phyloP scores from a whole-genome alignment of 92 coral and sea anemone species.

The Diadumene lineata region DNA sequence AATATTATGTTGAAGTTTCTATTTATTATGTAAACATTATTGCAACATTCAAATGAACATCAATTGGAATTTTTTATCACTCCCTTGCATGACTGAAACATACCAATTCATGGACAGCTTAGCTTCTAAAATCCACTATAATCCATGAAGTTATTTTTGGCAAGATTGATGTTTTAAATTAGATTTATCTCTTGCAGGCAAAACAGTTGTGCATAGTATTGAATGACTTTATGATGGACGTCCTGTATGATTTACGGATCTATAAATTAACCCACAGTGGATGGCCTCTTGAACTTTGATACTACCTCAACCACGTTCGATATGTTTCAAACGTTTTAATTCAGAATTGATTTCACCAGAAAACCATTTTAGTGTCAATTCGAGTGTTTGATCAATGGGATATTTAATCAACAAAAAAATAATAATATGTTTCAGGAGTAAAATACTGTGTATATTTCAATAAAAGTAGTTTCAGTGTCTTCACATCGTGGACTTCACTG shows the following conservation, averaged over 20 bases:
- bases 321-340: neutral
- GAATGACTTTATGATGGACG: neutral
- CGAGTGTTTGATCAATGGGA: neutral
- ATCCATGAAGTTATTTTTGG: neutral
- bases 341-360: neutral
- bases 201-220: neutral
- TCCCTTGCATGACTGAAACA: neutral
- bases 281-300: slow-evolving; percentile 4
- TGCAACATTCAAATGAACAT: neutral
- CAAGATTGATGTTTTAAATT: neutral
- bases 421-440: neutral
- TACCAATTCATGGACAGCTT: neutral
- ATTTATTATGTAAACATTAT: no score
- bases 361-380: neutral
- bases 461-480: no score
- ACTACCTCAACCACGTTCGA: neutral
- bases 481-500: no score
- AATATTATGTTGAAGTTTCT: no score
- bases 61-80: neutral
- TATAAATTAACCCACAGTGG: neutral
- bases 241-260: neutral
- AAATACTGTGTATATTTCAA: no score
- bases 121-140: neutral
- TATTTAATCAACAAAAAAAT: neutral
- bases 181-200: neutral